phyloP scores from a whole-genome alignment of 1,140 invertebrate species.

The Manduca sexta region DNA sequence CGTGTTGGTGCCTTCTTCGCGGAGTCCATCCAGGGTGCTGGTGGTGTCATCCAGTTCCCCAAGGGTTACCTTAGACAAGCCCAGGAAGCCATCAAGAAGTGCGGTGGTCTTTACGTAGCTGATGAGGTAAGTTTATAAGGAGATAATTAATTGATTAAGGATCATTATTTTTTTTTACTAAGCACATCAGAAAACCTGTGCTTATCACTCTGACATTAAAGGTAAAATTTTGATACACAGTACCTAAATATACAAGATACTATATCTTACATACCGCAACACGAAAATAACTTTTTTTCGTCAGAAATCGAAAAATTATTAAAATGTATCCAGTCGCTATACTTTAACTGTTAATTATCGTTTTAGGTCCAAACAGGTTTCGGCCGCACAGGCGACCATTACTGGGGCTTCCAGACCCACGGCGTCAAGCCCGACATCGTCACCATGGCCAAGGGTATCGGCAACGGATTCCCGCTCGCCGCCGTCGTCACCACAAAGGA shows the following conservation, averaged over 20 bases:
- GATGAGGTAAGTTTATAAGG: slow-evolving; percentile 82
- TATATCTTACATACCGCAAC: too few relatives aligned
- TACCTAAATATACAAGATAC: too few relatives aligned
- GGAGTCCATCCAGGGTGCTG: slow-evolving; percentile 92
- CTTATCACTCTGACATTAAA: too few relatives aligned
- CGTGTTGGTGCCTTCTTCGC: slow-evolving; percentile 92
- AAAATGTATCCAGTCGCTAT: not conserved
- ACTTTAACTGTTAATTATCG: not conserved
- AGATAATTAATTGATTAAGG: not conserved
- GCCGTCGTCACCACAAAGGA: slow-evolving; percentile 93
- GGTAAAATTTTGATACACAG: too few relatives aligned
- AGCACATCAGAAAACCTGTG: too few relatives aligned
- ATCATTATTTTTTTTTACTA: too few relatives aligned
- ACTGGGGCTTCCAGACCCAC: slow-evolving; percentile 96
- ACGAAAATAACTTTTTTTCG: too few relatives aligned
- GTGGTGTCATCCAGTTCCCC: slow-evolving; percentile 92
- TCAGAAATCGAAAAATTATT: too few relatives aligned
- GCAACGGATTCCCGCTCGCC: slow-evolving; percentile 95
- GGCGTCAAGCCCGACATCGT: slow-evolving; percentile 93
- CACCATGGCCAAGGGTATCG: slow-evolving; percentile 91
- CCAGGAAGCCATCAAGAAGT: slow-evolving; percentile 82
- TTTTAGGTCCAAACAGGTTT: slow-evolving; percentile 94
- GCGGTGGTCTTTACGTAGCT: slow-evolving; percentile 91
- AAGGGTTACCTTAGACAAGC: slow-evolving; percentile 90
- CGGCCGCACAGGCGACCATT: slow-evolving; percentile 93